Evolutionary conservation across 2,888 invertebrate species (phyloP), one percentile per base, ranked within the genome.

Genomic region (Oxyteleia sp.): DNA sequence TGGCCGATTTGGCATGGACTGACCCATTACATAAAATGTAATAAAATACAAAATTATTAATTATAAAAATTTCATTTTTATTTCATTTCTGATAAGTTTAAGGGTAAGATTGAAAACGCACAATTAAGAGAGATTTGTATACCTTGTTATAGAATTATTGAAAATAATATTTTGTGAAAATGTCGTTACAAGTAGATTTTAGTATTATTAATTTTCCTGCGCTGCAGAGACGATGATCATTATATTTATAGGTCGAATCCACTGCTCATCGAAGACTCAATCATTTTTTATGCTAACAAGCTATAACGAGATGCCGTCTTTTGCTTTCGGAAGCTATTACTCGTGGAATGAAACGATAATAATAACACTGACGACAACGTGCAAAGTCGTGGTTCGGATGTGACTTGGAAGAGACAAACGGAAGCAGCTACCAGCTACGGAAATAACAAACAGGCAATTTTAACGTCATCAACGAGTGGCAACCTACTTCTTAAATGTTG

Each of bases 361-460:
- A 66, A 49, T 51, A 66, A 38, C 66, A 45, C 38, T 66, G 66
- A 66, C 66, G 51, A 32, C 51, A 35, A 51, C 66, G 45, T 66
- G 49, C 66, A 66, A 66, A 51, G 35, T 51, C 29, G 38, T 38
- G 16, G 23, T 51, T 49, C 23, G 38, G 51, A 66, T 49, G 51
- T 26, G 49, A 49, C 16, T 68, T 43, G 68, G 53, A 68, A 68
- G 53, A 53, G 68, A 68, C 68, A 41, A 53, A 53, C 53, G 68
- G 68, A 68, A 68, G 29, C 23, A 35, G 26, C 53, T 53, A 68
- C 53, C 71, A 71, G 47, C 38, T 18, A 47, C 71, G 71, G 71
- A 71, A 71, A 71, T 71, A 71, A 57, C 69, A 45, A 71, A 47
- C 59, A 59, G 71, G 32, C 71, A 71, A 49, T 59, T 71, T n/a